Evolutionary conservation across 2,888 invertebrate genomes (phyloP).

Genomic region (Strigamia maritima): DNA sequence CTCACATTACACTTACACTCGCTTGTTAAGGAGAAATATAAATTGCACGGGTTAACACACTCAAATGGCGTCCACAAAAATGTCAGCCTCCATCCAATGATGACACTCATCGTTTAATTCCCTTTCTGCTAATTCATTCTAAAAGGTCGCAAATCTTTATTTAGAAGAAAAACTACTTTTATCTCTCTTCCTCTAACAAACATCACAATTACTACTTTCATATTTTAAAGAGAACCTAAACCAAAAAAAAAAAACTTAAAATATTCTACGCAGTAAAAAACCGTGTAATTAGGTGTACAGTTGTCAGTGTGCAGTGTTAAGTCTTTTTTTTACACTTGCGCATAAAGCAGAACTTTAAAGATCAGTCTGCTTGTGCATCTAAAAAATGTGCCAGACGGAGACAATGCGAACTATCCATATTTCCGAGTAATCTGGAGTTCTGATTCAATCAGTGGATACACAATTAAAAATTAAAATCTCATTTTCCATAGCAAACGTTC

Average conservation of each 20-base stretch:
- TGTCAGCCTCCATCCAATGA: constrained; percentile 23
- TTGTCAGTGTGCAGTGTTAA: no score
- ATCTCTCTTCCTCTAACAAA: neutral
- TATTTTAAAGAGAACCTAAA: neutral
- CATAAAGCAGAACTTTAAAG: no score
- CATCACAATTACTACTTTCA: neutral
- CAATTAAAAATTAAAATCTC: neutral
- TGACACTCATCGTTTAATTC: constrained; percentile 15
- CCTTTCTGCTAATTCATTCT: constrained; percentile 11
- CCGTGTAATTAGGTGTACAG: no score
- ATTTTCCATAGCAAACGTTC: neutral
- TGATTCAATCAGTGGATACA: no score
- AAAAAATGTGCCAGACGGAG: no score
- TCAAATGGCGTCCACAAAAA: constrained; percentile 31
- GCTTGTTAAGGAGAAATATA: constrained; percentile 25
- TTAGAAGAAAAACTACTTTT: neutral
- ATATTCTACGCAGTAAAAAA: no score
- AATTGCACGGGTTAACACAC: constrained; percentile 32
- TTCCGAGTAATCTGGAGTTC: no score
- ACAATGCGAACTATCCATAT: no score
- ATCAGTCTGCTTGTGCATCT: no score
- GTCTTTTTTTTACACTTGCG: no score
- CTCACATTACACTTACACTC: constrained; percentile 10
- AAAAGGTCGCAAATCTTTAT: neutral
- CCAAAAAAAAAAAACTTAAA: no score